Evolutionary conservation across 2,113 vertebrate genomes (phyloP).

Genomic region (Ranitomeya variabilis): DNA sequence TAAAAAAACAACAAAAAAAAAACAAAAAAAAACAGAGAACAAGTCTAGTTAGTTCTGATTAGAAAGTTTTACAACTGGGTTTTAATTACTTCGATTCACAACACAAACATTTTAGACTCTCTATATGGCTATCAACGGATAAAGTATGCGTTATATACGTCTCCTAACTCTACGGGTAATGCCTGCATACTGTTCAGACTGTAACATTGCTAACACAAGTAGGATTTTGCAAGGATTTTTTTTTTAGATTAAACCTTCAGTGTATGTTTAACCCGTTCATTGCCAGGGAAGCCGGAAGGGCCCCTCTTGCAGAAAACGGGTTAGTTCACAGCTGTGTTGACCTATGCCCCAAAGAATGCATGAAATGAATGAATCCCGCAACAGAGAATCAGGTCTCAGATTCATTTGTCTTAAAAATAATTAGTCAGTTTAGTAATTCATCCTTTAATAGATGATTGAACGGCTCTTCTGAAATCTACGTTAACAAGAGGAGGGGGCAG

Average conservation of each 20-base stretch:
- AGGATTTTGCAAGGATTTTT: slow-evolving; percentile 23
- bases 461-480: slow-evolving; percentile 1
- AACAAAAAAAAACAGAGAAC: slow-evolving; percentile 62
- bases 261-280: slow-evolving; percentile 26
- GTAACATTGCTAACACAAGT: slow-evolving; percentile 50
- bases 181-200: slow-evolving; percentile 65
- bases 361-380: slow-evolving; percentile 35
- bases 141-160: slow-evolving; percentile 71
- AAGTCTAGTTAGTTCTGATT: slow-evolving; percentile 79
- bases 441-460: slow-evolving; percentile 77
- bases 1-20: slow-evolving; percentile 79
- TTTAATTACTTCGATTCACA: slow-evolving; percentile 75
- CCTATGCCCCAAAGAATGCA: slow-evolving; percentile 11
- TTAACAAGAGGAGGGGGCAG: slow-evolving; percentile 61
- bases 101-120: slow-evolving; percentile 78
- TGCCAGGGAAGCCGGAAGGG: slow-evolving; percentile 6
- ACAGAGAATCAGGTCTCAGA: slow-evolving; percentile 64
- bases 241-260: not conserved
- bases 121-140: slow-evolving; percentile 70
- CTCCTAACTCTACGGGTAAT: slow-evolving; percentile 80
- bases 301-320: slow-evolving; percentile 42
- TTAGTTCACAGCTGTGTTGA: slow-evolving; percentile 24
- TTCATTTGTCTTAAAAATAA: slow-evolving; percentile 83
- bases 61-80: slow-evolving; percentile 73
- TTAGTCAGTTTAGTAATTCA: slow-evolving; percentile 76